Base-by-base conservation (phyloP, 2,113 vertebrate genomes). In the Malurus alboscapulatus region DNA sequence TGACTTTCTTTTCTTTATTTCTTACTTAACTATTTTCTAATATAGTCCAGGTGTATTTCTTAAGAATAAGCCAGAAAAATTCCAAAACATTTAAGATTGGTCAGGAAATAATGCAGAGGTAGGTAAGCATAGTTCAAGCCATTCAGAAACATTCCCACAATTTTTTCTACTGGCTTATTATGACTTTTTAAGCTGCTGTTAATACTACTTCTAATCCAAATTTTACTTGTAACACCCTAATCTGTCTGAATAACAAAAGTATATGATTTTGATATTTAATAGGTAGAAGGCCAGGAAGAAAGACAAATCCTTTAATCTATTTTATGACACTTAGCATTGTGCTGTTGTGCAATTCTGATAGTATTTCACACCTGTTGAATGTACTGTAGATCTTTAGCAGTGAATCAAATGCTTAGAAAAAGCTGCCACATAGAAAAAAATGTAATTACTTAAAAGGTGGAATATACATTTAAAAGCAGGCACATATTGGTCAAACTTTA, bases 271-370 rank as follows among this genome's bases (percentile, higher is more conserved):
- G 6, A 42, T 81, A 27, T 77, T 68, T 67, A 76, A 57, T 19
- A 48, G 1, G 1, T 34, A 57, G 45, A 89, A 65, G 24, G 17
- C 34, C 48, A 51, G 57, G n/a, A n/a, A 58, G 53, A 76, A 61
- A 3, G 0, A 0, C 1, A 4, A 62, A 57, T 44, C 6, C 24
- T 84, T 84, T 61, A 29, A 36, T 77, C n/a, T 91, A 19, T 47
- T 84, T 81, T 61, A 40, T 61, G 50, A 29, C 14, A 38, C 24
- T 48, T 5, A 74, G 12, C 29, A 12, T 6, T 36, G 57, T 27
- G 20, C 27, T 73, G 12, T 69, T 76, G 34, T 24, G 61, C 24
- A 63, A 3, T 80, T 77, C 68, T 76, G 50, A 2, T 40, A 53
- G 54, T 47, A 69, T 58, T 87, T 91, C 67, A 58, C 36, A 55